Evolutionary conservation across 1,140 invertebrate genomes (phyloP).

Genomic region (Ips typographus): DNA sequence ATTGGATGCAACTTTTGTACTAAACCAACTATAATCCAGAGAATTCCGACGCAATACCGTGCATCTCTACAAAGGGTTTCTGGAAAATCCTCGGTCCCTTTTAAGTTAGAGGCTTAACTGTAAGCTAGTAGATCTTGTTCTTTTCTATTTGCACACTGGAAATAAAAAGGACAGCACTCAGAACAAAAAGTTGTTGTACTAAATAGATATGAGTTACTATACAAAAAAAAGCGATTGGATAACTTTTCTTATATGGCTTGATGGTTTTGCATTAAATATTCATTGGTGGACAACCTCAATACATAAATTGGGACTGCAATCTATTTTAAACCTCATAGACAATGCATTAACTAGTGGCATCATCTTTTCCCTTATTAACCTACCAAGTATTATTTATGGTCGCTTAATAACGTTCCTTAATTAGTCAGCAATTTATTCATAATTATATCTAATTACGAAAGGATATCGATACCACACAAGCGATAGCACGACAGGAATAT

Average conservation of each 20-base stretch:
- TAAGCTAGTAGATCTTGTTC: slow-evolving; percentile 6
- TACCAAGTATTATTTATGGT: not conserved
- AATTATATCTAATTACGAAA: not conserved
- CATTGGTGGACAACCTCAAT: not conserved
- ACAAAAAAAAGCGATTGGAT: not conserved
- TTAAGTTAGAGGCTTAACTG: slow-evolving; percentile 13
- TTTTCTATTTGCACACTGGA: not conserved
- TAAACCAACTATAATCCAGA: slow-evolving; percentile 20
- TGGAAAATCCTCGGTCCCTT: slow-evolving; percentile 14
- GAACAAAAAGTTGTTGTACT: not conserved
- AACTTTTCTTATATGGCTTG: not conserved
- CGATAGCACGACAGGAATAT: not conserved
- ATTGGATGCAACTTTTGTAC: slow-evolving; percentile 25
- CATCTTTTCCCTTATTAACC: not conserved
- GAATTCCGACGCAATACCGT: slow-evolving; percentile 20
- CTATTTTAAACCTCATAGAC: not conserved
- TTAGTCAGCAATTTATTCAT: not conserved
- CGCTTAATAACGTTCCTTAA: not conserved
- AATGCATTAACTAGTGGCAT: not conserved
- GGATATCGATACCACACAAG: not conserved
- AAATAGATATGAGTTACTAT: not conserved
- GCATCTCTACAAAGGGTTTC: slow-evolving; percentile 23
- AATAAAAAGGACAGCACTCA: not conserved
- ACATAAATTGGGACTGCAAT: not conserved
- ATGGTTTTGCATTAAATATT: not conserved